Evolutionary conservation across 2,797 vertebrate species (phyloP).

Genomic region (Chiroxiphia lanceolata): DNA sequence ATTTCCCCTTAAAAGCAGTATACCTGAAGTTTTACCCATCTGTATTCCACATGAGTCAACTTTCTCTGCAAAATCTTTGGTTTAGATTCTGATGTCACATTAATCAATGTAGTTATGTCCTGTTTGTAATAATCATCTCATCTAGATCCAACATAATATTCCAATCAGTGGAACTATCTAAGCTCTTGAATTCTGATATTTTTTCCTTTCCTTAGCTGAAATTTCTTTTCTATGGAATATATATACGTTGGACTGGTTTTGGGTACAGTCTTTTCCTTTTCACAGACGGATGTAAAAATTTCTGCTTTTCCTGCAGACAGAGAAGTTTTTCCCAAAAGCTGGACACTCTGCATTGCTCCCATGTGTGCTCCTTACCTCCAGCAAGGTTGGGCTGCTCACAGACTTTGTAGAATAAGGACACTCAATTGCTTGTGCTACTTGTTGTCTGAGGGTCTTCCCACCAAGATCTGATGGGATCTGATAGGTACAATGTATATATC

Average conservation of each 20-base stretch:
- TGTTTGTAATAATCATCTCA: neutral
- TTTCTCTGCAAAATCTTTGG: slow-evolving; percentile 5
- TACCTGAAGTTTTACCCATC: neutral
- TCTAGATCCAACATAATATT: slow-evolving; percentile 14
- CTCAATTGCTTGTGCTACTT: neutral
- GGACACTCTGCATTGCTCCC: neutral
- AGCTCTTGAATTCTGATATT: neutral
- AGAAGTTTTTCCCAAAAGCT: neutral
- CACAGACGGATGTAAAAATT: neutral
- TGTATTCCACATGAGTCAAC: neutral
- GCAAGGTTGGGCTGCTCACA: neutral
- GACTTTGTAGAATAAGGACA: neutral
- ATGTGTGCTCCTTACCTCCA: neutral
- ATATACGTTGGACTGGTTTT: neutral
- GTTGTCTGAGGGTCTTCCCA: neutral
- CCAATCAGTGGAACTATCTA: neutral
- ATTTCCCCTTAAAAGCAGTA: neutral
- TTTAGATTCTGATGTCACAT: slow-evolving; percentile 3
- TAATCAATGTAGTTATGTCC: slow-evolving; percentile 12
- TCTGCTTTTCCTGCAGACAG: neutral
- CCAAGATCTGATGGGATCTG: neutral
- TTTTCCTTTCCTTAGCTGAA: neutral
- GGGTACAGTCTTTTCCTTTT: neutral
- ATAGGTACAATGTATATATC: neutral
- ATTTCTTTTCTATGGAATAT: neutral